A percentile compares a stretch with the other conserved stretches of the same genome.
Conservation (phyloP, 2,113 vertebrate genomes). For the Perca flavescens region DNA sequence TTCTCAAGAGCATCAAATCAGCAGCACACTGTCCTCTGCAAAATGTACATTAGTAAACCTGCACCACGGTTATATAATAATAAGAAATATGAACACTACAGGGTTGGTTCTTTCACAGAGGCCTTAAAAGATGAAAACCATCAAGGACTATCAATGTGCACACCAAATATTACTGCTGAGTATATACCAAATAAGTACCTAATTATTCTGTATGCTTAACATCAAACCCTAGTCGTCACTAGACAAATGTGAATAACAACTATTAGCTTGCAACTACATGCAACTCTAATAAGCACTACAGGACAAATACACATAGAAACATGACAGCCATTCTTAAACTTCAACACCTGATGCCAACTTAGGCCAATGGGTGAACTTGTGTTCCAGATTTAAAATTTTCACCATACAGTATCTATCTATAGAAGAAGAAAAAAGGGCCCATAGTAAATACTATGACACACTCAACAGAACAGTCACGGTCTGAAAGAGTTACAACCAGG, state of each 20-base stretch:
- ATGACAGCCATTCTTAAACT: background rate
- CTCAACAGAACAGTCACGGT: background rate
- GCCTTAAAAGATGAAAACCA: background rate
- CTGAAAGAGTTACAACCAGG: conserved; percentile 41
- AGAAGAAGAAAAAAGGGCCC: background rate
- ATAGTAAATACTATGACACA: background rate
- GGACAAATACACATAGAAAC: background rate
- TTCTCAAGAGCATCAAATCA: conserved; percentile 31
- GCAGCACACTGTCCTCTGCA: conserved; percentile 3
- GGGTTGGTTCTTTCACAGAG: background rate
- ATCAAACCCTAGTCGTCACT: background rate
- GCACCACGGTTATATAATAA: conserved; percentile 2
- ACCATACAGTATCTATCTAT: background rate
- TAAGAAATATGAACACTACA: background rate
- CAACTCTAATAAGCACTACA: background rate
- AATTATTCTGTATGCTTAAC: background rate
- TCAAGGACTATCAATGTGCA: background rate
- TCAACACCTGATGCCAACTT: background rate
- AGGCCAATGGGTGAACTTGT: background rate
- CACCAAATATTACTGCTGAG: background rate
- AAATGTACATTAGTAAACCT: background rate
- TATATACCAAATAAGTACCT: background rate
- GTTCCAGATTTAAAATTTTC: conserved; percentile 3
- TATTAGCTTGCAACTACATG: background rate
- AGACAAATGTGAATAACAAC: background rate